These are phyloP conservation scores for Rhopalosiphum nymphaeae DNA, from an alignment of 2,888 invertebrate genomes.

Conservation along the genomic window DNA sequence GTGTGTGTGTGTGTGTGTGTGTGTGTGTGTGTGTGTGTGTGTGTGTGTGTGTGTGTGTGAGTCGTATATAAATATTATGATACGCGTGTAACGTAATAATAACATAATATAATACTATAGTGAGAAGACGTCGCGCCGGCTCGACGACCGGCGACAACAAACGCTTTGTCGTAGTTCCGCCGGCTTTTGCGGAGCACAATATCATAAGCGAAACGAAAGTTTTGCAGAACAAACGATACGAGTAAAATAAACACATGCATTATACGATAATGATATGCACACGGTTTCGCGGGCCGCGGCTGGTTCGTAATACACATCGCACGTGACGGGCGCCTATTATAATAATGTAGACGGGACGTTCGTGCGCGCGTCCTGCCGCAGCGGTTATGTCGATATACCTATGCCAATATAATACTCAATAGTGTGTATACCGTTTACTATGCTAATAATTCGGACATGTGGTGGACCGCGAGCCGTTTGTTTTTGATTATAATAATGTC, in stretches of 20 bases:
- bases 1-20: too few species aligned
- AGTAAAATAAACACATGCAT: neutral
- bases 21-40: too few species aligned
- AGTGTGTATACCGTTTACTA: neutral
- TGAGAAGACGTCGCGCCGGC: neutral
- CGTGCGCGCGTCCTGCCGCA: neutral
- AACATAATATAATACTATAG: neutral
- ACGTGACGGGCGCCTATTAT: neutral
- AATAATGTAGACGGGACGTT: neutral
- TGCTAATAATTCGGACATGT: neutral
- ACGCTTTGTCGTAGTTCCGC: neutral
- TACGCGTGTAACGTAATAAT: neutral
- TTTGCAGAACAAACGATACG: neutral
- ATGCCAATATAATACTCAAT: neutral
- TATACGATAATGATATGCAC: neutral
- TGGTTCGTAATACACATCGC: neutral
- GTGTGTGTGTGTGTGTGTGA: too few species aligned
- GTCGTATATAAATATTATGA: too few species aligned
- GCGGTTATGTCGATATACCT: neutral
- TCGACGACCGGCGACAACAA: slow-evolving; percentile 4
- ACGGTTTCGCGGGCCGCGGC: neutral
- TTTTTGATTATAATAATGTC: neutral
- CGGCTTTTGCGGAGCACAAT: neutral
- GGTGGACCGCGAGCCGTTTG: neutral
- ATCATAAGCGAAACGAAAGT: neutral